A percentile compares a stretch with the other conserved stretches of the same genome.
Evolutionary conservation across 2,797 vertebrate genomes (phyloP).

Genomic region (Jordanella pulchra): DNA sequence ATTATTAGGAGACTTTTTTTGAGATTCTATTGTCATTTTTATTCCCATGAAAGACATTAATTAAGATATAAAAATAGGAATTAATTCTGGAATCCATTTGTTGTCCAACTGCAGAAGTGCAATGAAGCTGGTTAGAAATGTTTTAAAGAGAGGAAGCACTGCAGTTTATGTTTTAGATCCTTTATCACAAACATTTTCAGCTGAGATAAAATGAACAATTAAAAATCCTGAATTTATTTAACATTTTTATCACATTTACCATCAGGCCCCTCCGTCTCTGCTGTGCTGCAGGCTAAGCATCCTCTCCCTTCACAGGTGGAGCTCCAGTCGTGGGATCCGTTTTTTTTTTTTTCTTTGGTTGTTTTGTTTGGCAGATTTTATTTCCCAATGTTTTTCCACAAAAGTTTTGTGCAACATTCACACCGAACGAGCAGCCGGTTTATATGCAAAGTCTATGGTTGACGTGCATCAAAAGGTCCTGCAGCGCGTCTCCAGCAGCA

Average conservation of each 20-base stretch:
- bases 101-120: constrained; percentile 1
- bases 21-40: background rate
- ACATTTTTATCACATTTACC: too few relatives aligned
- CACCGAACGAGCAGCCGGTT: too few relatives aligned
- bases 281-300: constrained; percentile 4
- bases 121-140: background rate
- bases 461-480: too few relatives aligned
- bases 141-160: too few relatives aligned
- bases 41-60: background rate
- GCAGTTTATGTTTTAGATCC: too few relatives aligned
- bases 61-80: background rate
- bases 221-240: too few relatives aligned
- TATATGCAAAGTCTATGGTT: too few relatives aligned
- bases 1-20: background rate
- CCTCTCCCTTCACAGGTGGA: too few relatives aligned
- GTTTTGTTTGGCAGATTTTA: too few relatives aligned
- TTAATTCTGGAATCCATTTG: background rate
- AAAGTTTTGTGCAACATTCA: too few relatives aligned
- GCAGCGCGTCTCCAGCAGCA: too few relatives aligned
- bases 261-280: background rate
- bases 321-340: background rate
- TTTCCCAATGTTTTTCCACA: too few relatives aligned
- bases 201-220: background rate
- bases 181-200: background rate
- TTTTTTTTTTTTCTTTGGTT: background rate